A percentile compares a stretch with the other conserved stretches of the same genome.
These are phyloP conservation scores for Myoxocephalus aenaeus DNA, from an alignment of 2,797 vertebrate species.

Conservation along the genomic window DNA sequence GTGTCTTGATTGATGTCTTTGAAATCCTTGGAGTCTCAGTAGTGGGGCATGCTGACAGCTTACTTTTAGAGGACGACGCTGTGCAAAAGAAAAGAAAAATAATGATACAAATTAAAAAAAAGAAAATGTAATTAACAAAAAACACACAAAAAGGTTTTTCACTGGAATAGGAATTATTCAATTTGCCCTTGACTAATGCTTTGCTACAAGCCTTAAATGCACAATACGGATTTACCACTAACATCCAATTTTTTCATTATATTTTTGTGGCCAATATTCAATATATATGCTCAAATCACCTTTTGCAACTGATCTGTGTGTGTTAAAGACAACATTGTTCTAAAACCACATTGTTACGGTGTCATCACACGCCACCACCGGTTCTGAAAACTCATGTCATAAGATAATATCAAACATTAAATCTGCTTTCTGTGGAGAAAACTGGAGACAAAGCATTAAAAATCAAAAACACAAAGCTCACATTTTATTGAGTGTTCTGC, in stretches of 20 bases:
- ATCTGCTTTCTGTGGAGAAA: background rate
- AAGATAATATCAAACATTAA: background rate
- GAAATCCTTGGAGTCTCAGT: conserved; percentile 47
- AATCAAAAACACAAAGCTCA: conserved; percentile 19
- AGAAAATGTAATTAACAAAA: background rate
- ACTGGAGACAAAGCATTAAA: background rate
- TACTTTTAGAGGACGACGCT: conserved; percentile 43
- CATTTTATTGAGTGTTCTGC: conserved; percentile 13
- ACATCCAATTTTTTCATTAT: background rate
- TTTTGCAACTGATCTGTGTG: background rate
- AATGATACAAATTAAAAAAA: background rate
- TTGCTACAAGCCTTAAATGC: background rate
- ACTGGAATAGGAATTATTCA: background rate
- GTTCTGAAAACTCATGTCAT: background rate
- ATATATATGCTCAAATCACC: background rate
- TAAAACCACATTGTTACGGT: background rate
- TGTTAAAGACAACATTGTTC: background rate
- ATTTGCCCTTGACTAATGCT: background rate
- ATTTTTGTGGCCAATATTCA: background rate
- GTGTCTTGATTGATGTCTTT: conserved; percentile 43
- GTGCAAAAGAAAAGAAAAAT: conserved; percentile 41
- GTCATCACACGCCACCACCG: background rate
- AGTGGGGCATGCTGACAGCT: conserved; percentile 26
- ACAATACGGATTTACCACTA: conserved; percentile 4
- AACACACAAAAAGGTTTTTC: background rate